phyloP scores from a whole-genome alignment of 2,888 invertebrate genomes.

The Calameuta idolon region DNA sequence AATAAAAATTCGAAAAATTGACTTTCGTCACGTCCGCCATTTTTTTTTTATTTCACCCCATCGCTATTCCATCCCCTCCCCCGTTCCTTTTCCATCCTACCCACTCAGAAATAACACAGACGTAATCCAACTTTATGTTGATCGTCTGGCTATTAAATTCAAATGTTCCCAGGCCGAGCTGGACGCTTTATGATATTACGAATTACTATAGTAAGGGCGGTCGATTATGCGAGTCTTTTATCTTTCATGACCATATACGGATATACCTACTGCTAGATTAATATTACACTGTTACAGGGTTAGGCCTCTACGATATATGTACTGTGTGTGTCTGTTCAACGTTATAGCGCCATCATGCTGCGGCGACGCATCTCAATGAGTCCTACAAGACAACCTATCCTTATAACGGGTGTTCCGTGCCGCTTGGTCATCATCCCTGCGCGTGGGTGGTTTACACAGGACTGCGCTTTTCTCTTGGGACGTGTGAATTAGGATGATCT shows the following conservation, averaged over 20 bases:
- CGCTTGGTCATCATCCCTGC: neutral
- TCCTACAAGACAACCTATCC: neutral
- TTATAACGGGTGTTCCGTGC: neutral
- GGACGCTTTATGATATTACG: conserved; percentile 24
- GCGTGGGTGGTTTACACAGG: neutral
- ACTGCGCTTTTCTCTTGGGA: neutral
- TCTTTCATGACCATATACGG: neutral
- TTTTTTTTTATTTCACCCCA: neutral
- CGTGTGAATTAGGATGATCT: neutral
- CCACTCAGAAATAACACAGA: neutral
- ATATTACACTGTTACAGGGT: neutral
- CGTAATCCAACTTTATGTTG: neutral
- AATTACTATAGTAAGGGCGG: conserved; percentile 20
- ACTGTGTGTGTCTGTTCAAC: neutral
- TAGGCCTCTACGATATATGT: neutral
- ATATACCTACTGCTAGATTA: neutral
- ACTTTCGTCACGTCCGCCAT: neutral
- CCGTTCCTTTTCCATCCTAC: accelerated
- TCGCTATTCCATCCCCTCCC: too few relatives aligned
- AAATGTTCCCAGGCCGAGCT: conserved; percentile 21
- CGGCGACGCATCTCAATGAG: neutral
- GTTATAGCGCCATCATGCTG: neutral
- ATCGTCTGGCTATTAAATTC: conserved; percentile 26
- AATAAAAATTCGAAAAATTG: neutral
- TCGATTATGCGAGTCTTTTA: conserved; percentile 12